Evolutionary conservation across 2,888 invertebrate species (phyloP), one percentile per base, ranked within the genome.

Genomic region (Chironomus riparius): DNA sequence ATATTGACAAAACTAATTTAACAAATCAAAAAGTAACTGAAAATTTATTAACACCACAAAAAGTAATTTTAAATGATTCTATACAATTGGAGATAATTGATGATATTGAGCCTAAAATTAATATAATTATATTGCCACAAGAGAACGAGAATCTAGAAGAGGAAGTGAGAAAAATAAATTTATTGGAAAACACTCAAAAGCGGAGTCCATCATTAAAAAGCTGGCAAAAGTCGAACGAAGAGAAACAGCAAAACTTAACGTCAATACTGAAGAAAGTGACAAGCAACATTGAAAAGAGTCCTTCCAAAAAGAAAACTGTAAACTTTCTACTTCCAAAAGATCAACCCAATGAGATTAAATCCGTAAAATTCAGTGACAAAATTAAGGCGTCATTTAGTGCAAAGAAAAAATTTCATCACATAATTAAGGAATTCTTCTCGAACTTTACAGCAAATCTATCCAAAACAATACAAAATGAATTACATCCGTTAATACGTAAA

Each of bases 211-310:
- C 18, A 56, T 56, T 56, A 28, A 74, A 68, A 68, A 47, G 6
- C 24, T 15, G 68, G 47, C 38, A 47, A 47, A 74, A 74, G 21
- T 15, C 74, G 13, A 48, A 28, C 7, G 74, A 74, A 13, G 48
- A 74, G n/a, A 74, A 74, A n/a, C 65, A 74, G 13, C 47, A 47
- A 7, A 74, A 68, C 48, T 22, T 74, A 10, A 74, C 62, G 7
- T 74, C 74, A 5, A 74, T 74, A n/a, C 24, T 74, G 5, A 74
- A 74, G 24, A 74, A 74, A 68, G 74, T 74, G 2, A 68, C 68
- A 47, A 61, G 18, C 7, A 68, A 61, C n/a, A 18, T 74, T 21
- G 48, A 74, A 38, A 74, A 47, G 4, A 22, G 38, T n/a, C 48
- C 24, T 6, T 10, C 5, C 3, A 62, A 65, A 15, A 74, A 47